Percentiles rank a stretch among this genome's conserved stretches.
phyloP scores from a whole-genome alignment of 2,888 invertebrate species.

The Quadroppia sp. region DNA sequence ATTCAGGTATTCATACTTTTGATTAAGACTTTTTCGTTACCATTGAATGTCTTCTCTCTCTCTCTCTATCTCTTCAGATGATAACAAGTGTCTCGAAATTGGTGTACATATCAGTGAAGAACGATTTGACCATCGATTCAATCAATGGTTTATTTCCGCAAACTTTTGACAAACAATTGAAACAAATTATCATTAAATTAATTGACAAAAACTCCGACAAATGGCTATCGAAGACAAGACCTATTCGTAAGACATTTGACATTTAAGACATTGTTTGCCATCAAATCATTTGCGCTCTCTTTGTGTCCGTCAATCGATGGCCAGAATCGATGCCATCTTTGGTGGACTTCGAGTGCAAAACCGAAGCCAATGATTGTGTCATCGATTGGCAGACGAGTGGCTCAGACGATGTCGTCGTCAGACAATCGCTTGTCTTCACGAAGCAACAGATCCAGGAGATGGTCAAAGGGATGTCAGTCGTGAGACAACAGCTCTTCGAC shows the following conservation, averaged over 20 bases:
- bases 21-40: no score
- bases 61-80: background rate
- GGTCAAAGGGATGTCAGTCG: slow-evolving; percentile 13
- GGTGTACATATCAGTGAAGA: background rate
- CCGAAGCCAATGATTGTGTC: slow-evolving; percentile 12
- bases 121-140: background rate
- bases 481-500: slow-evolving; percentile 22
- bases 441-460: slow-evolving; percentile 6
- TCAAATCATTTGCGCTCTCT: no score
- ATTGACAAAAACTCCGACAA: background rate
- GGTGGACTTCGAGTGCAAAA: slow-evolving; percentile 23
- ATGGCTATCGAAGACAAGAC: background rate
- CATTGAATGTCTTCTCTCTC: background rate
- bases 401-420: background rate
- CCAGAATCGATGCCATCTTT: slow-evolving; percentile 30
- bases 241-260: background rate
- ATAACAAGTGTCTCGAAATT: slow-evolving; percentile 3
- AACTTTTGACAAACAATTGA: slow-evolving; percentile 1
- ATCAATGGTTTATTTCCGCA: slow-evolving; percentile 6
- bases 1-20: background rate
- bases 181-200: slow-evolving; percentile 1
- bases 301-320: no score
- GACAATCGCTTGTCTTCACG: background rate
- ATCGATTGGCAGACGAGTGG: background rate
- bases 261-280: background rate